Percentiles rank a stretch among this genome's conserved stretches.
phyloP scores from a whole-genome alignment of 2,797 vertebrate species.

The Dryobates pubescens region DNA sequence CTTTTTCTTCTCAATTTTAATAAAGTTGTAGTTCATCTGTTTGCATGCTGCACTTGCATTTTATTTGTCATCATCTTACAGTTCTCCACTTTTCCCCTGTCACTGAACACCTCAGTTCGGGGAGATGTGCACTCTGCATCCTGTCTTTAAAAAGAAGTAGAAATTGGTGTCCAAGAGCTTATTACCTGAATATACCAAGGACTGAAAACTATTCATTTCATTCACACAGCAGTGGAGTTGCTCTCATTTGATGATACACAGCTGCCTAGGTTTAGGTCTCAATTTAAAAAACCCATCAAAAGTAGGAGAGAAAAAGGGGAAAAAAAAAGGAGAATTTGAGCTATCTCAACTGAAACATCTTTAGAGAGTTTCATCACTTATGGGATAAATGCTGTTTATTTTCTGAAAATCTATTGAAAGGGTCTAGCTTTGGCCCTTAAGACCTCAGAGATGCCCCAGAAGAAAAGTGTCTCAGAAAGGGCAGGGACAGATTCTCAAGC shows the following conservation, averaged over 20 bases:
- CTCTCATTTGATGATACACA: neutral
- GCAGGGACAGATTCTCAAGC: neutral
- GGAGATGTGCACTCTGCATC: neutral
- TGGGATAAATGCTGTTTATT: neutral
- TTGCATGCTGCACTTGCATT: slow-evolving; percentile 68
- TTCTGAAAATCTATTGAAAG: neutral
- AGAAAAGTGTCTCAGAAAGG: neutral
- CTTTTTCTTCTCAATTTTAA: slow-evolving; percentile 35
- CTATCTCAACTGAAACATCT: neutral
- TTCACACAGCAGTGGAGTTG: neutral
- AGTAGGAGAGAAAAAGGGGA: neutral
- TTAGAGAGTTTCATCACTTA: neutral
- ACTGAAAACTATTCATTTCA: neutral
- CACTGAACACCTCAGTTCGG: neutral
- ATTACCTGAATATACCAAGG: neutral
- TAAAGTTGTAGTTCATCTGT: slow-evolving; percentile 69
- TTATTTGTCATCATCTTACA: slow-evolving; percentile 41
- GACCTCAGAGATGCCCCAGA: neutral
- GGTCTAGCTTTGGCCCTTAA: neutral
- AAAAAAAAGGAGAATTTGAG: neutral
- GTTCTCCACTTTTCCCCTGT: neutral
- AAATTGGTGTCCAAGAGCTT: neutral
- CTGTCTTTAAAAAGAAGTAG: neutral
- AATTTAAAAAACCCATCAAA: neutral
- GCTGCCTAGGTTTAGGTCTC: neutral